Base-by-base conservation (phyloP, 1,140 invertebrate genomes). In the Cydia amplana region DNA sequence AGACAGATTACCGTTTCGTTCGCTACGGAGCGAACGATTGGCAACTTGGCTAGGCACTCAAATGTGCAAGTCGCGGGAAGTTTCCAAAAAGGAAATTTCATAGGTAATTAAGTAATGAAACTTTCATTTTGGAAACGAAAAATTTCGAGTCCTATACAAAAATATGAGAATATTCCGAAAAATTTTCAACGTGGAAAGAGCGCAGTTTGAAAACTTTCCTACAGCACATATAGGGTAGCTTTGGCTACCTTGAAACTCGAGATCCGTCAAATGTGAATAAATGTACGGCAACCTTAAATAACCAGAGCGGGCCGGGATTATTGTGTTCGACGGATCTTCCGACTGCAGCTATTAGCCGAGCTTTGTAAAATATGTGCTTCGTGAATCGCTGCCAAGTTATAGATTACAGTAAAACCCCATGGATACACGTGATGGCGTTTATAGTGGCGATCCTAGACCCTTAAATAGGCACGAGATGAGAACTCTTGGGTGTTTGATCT, bases 241-340 rank as follows among this genome's bases (percentile, higher is more conserved):
- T 20, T 51, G 18, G 49, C n/a, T 60, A 4, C 16, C 49, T 23
- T 23, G 20, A n/a, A 60, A 60, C 12, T 6, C n/a, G 5, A 20
- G 18, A 6, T 60, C n/a, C 20, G 55, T 20, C 12, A 60, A 60
- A 23, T 23, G 55, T 60, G 55, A 23, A 60, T 1, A 60, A 60
- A 20, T 60, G 55, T 60, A 23, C 55, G 55, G 9, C n/a, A 23
- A 60, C 55, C 55, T 23, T 60, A 23, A 60, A 23, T n/a, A 60
- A 60, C 23, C 2, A 23, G 18, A 23, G 18, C 18, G 0, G 51
- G 20, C 9, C 4, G 64, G 65, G 65, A 70, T 70, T 67, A 67
- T 67, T 70, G 65, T 70, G 65, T 70, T 36, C 65, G 65, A 40
- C 65, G 36, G 32, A 40, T 70, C 36, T 70, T 36, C 65, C 65